Base-by-base conservation (phyloP, 2,113 vertebrate species). In the Gopherus flavomarginatus region DNA sequence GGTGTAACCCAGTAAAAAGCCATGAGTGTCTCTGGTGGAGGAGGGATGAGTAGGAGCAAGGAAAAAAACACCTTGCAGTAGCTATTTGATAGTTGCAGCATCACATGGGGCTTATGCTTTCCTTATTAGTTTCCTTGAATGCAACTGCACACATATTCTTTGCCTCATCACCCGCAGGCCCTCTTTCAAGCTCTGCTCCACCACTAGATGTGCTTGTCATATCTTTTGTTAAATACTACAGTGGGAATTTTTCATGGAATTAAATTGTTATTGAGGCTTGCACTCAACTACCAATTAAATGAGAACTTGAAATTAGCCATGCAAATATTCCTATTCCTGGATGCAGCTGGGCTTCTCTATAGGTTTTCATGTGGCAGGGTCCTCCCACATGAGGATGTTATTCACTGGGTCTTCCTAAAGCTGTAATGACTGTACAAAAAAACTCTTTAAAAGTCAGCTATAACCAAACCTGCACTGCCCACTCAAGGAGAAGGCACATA, bases 181-280 rank as follows among this genome's bases (percentile, higher is more conserved):
- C 1, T 29, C n/a, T 92, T 90, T 86, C 38, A 87, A 59, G 42
- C 6, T 79, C 72, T 92, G 42, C 5, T 78, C 89, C 56, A 81
- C 24, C 35, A 57, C 1, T 52, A 72, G 72, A 69, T 90, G 93
- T 81, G 11, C 4, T 93, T 94, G 88, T 94, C 29, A 77, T 50
- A 5, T 79, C 52, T 84, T 93, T 86, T 21, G 29, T 86, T 88
- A 86, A 38, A 81, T 88, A 44, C 5, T 85, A 35, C 38, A 17
- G 19, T 72, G 35, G 35, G 59, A 83, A 47, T 83, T 80, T 72
- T 86, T 57, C 38, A 44, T 42, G 38, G 24, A 83, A 81, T 57
- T 21, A 69, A 83, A 49, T 31, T 72, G 17, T 83, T 94, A 52
- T 6, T 87, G 86, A 90, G 22, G 83, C 65, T 81, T 86, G 1